A percentile compares a stretch with the other conserved stretches of the same genome.
These are phyloP conservation scores for Ptilonorhynchus violaceus DNA, from an alignment of 2,113 vertebrate species.

Conservation along the genomic window DNA sequence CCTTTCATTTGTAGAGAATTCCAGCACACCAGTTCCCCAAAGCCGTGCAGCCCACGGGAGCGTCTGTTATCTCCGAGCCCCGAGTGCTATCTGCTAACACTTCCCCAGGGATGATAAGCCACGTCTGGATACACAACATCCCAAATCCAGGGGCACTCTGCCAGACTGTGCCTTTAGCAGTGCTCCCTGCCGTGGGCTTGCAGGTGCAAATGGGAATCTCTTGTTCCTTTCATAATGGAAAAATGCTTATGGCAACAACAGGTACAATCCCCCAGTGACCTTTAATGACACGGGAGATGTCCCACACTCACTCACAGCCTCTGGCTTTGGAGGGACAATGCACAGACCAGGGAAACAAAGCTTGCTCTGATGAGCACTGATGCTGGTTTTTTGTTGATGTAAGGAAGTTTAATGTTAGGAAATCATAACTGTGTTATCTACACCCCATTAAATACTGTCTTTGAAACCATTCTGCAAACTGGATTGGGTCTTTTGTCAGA, in stretches of 20 bases:
- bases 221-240: not conserved
- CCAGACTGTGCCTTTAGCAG: not conserved
- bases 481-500: not conserved
- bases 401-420: not conserved
- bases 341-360: not conserved
- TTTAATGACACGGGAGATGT: not conserved
- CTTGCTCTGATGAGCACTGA: not conserved
- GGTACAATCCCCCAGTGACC: not conserved
- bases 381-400: not conserved
- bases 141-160: not conserved
- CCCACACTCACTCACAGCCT: not conserved
- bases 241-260: not conserved
- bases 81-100: not conserved
- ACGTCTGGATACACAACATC: not conserved
- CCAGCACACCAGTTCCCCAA: not conserved
- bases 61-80: accelerated
- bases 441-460: not conserved
- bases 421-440: not conserved
- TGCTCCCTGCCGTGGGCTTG: accelerated
- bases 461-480: not conserved
- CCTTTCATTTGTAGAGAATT: not conserved
- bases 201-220: not conserved
- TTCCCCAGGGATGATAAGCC: accelerated
- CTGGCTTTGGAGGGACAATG: not conserved
- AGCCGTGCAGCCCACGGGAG: not conserved